Evolutionary conservation across 1,140 invertebrate genomes (phyloP).

Genomic region (Andricus grossulariae): DNA sequence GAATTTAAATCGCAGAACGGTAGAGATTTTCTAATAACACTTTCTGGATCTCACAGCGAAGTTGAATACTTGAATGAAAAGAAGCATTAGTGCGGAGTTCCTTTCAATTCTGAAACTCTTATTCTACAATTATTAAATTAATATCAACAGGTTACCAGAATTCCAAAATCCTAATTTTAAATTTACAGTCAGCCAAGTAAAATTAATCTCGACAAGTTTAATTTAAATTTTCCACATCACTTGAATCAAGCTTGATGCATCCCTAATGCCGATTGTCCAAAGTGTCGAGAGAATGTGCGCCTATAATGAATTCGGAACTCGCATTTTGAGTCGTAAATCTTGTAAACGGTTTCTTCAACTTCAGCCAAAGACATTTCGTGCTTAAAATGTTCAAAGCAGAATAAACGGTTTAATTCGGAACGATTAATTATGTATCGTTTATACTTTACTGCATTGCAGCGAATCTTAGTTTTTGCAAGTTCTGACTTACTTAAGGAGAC

Average conservation of each 20-base stretch:
- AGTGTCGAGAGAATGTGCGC: not conserved
- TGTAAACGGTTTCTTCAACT: not conserved
- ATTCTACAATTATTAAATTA: not conserved
- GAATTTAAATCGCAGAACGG: no score
- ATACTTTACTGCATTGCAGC: not conserved
- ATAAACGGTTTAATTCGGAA: not conserved
- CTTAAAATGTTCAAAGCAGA: not conserved
- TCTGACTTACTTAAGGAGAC: not conserved
- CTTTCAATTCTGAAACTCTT: not conserved
- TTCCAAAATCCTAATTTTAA: conserved; percentile 8
- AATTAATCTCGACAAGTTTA: conserved; percentile 23
- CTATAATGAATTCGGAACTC: conserved; percentile 23
- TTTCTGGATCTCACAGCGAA: no score
- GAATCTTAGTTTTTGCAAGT: not conserved
- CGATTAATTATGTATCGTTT: not conserved
- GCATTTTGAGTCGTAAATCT: conserved; percentile 19
- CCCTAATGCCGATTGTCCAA: not conserved
- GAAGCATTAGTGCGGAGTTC: not conserved
- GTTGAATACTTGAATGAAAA: not conserved
- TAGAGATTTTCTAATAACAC: no score
- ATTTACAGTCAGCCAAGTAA: conserved; percentile 7
- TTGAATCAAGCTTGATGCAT: not conserved
- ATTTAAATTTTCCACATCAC: conserved; percentile 12
- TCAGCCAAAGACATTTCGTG: not conserved
- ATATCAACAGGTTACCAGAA: conserved; percentile 19